These are phyloP conservation scores for Drosophila histrio DNA, from an alignment of 2,888 invertebrate species.

Conservation along the genomic window DNA sequence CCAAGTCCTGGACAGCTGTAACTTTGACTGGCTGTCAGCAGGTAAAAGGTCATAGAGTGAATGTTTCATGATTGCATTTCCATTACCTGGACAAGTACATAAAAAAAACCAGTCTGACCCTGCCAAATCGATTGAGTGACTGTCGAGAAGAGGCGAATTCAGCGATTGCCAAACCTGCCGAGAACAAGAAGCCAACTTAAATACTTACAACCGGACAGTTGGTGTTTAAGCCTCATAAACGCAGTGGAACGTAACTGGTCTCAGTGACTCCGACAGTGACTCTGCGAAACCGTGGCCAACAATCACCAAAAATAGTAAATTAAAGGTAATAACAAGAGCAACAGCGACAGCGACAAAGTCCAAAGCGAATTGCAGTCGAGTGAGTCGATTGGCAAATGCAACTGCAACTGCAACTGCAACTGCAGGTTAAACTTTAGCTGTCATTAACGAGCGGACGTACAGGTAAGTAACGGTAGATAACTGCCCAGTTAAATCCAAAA, in stretches of 20 bases:
- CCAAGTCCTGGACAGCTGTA: slow-evolving; percentile 6
- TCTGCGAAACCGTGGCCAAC: slow-evolving; percentile 42
- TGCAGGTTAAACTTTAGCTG: slow-evolving; percentile 19
- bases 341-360: slow-evolving; percentile 25
- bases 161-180: slow-evolving; percentile 44
- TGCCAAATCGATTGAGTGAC: slow-evolving; percentile 28
- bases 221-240: slow-evolving; percentile 30
- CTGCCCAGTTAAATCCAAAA: slow-evolving; percentile 21
- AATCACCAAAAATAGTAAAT: slow-evolving; percentile 59
- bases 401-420: slow-evolving; percentile 20
- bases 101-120: slow-evolving; percentile 55
- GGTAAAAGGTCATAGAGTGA: slow-evolving; percentile 57
- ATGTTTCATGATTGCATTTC: slow-evolving; percentile 37
- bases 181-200: slow-evolving; percentile 47
- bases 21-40: slow-evolving; percentile 23
- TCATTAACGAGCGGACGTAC: slow-evolving; percentile 15
- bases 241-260: slow-evolving; percentile 56
- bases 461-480: slow-evolving; percentile 17
- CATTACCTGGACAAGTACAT: slow-evolving; percentile 28
- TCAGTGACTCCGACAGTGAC: slow-evolving; percentile 35
- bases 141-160: slow-evolving; percentile 32
- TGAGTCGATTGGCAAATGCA: slow-evolving; percentile 31
- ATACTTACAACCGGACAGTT: slow-evolving; percentile 60
- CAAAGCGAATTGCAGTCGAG: slow-evolving; percentile 41
- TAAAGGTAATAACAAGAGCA: slow-evolving; percentile 63